phyloP scores from a whole-genome alignment of 1,140 invertebrate species.

The Holcopasites calliopsidis region DNA sequence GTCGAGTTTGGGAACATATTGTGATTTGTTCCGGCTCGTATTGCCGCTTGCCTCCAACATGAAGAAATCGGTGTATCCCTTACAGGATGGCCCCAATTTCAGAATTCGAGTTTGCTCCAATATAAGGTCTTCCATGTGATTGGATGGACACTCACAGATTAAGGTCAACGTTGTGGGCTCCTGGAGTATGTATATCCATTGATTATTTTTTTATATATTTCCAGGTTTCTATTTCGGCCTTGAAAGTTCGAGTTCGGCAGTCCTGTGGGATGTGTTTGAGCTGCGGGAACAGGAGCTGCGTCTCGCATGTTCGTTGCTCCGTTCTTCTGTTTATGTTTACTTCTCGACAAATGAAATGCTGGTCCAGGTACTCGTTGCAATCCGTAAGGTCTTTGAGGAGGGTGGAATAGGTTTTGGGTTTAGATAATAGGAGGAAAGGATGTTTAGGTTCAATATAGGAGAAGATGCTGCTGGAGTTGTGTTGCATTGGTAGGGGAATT shows the following conservation, averaged over 20 bases:
- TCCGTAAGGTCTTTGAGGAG: background rate
- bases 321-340: background rate
- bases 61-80: background rate
- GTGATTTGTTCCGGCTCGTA: background rate
- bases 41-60: background rate
- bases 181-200: background rate
- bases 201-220: background rate
- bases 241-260: background rate
- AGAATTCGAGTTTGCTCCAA: background rate
- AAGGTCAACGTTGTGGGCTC: background rate
- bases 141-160: background rate
- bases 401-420: background rate
- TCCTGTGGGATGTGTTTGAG: background rate
- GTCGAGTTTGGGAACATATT: background rate
- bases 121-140: background rate
- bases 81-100: background rate
- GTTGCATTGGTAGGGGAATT: background rate
- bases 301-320: background rate
- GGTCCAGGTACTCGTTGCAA: background rate
- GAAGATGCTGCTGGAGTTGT: background rate
- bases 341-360: background rate
- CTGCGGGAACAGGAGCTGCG: background rate
- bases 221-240: background rate
- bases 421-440: background rate
- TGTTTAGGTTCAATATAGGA: background rate